Evolutionary conservation across 2,113 vertebrate species (phyloP).

Genomic region (Pyxicephalus adspersus): DNA sequence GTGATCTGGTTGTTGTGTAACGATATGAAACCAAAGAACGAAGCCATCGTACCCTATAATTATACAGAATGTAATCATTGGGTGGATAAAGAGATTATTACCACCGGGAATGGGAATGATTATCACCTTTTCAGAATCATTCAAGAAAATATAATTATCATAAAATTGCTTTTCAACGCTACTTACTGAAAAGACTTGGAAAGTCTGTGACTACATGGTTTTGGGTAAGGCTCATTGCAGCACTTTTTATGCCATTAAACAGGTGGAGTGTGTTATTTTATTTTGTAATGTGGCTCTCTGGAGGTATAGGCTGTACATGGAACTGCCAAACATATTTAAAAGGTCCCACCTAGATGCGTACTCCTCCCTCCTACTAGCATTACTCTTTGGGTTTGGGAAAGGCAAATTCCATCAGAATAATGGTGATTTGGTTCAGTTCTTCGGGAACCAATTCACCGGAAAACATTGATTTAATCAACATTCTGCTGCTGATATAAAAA

Average conservation of each 20-base stretch:
- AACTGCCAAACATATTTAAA: too few species aligned
- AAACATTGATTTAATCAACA: too few species aligned
- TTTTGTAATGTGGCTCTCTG: too few species aligned
- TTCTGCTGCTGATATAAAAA: too few species aligned
- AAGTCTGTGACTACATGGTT: neutral
- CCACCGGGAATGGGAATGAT: neutral
- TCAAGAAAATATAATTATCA: conserved; percentile 22
- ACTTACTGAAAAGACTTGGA: neutral
- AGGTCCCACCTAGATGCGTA: neutral
- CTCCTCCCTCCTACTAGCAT: too few species aligned
- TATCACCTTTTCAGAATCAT: conserved; percentile 8
- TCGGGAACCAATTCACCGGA: too few species aligned
- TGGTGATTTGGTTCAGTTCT: too few species aligned
- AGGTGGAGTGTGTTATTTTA: neutral
- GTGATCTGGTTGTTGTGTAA: neutral
- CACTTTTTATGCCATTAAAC: neutral
- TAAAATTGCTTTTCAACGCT: conserved; percentile 6
- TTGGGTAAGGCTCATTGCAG: neutral
- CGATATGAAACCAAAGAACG: neutral
- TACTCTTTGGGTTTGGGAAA: too few species aligned
- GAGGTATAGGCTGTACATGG: neutral
- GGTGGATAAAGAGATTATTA: conserved; percentile 21
- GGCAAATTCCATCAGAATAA: too few species aligned
- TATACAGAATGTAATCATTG: conserved; percentile 21
- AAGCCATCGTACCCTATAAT: neutral